These are phyloP conservation scores for Hirtodrosophila histrioides DNA, from an alignment of 2,888 invertebrate species.

Conservation along the genomic window DNA sequence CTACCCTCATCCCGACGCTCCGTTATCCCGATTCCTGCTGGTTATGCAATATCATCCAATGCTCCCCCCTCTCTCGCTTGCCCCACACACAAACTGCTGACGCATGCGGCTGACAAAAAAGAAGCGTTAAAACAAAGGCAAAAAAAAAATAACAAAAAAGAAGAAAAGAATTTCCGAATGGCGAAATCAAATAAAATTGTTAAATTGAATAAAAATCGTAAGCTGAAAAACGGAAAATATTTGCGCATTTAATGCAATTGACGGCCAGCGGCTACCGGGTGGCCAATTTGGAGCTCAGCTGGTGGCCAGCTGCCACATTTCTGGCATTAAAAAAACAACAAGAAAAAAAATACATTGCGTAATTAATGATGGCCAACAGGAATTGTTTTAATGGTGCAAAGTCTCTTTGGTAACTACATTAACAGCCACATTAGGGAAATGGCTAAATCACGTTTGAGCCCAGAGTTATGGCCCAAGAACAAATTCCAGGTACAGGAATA, in stretches of 20 bases:
- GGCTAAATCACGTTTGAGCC: slow-evolving; percentile 24
- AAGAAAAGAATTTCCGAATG: slow-evolving; percentile 29
- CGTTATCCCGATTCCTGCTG: slow-evolving; percentile 50
- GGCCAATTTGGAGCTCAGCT: slow-evolving; percentile 53
- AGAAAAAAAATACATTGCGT: slow-evolving; percentile 44
- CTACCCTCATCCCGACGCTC: background rate
- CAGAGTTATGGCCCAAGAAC: background rate
- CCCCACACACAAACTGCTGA: slow-evolving; percentile 44
- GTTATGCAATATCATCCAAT: slow-evolving; percentile 60
- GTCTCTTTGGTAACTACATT: slow-evolving; percentile 32
- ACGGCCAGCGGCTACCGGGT: slow-evolving; percentile 18
- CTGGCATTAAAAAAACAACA: background rate
- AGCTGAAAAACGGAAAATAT: slow-evolving; percentile 73
- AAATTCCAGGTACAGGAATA: background rate
- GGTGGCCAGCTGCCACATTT: slow-evolving; percentile 28
- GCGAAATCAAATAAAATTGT: slow-evolving; percentile 77
- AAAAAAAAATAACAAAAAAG: no score
- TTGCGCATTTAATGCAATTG: slow-evolving; percentile 76
- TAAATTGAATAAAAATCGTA: slow-evolving; percentile 78
- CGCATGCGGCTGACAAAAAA: slow-evolving; percentile 43
- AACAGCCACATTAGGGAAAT: slow-evolving; percentile 40
- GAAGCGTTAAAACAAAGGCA: slow-evolving; percentile 40
- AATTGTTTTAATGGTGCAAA: slow-evolving; percentile 7
- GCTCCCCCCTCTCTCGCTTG: slow-evolving; percentile 6
- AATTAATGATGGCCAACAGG: slow-evolving; percentile 54